Conservation (phyloP, 2,888 invertebrate genomes). For the Kuschelorhynchus macadamiae region DNA sequence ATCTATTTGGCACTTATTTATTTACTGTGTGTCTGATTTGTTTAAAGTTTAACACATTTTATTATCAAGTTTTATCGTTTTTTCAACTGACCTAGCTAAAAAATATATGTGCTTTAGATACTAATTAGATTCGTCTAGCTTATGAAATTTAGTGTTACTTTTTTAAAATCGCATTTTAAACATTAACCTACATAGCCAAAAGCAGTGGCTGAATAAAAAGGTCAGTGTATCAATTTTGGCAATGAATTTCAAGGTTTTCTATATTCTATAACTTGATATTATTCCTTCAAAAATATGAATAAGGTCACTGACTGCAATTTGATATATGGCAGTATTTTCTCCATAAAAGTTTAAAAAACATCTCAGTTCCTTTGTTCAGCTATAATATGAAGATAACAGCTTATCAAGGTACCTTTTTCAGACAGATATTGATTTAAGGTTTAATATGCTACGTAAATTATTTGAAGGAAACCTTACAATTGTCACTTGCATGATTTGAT, state of each 20-base stretch:
- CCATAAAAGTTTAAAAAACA: constrained; percentile 13
- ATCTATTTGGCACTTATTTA: no score
- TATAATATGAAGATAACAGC: constrained; percentile 22
- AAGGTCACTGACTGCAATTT: constrained; percentile 24
- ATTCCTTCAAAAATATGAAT: background rate
- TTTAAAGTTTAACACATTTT: no score
- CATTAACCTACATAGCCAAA: constrained; percentile 46
- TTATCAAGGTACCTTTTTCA: constrained; percentile 21
- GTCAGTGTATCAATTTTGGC: constrained; percentile 18
- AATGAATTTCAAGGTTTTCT: constrained; percentile 38
- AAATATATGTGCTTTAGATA: background rate
- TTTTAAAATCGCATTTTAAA: constrained; percentile 12
- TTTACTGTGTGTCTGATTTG: no score
- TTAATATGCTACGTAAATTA: constrained; percentile 33
- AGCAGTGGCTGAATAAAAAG: constrained; percentile 32
- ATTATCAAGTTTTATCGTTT: no score
- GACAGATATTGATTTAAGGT: constrained; percentile 46
- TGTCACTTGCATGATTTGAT: constrained; percentile 27
- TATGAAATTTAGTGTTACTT: background rate
- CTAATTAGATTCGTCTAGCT: background rate
- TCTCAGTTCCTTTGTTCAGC: constrained; percentile 21
- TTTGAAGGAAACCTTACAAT: constrained; percentile 39
- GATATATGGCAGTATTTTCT: constrained; percentile 1
- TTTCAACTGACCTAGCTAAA: no score
- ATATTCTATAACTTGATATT: constrained; percentile 23